Base-by-base conservation (phyloP, 2,797 vertebrate genomes). In the Eidolon dupreanum region DNA sequence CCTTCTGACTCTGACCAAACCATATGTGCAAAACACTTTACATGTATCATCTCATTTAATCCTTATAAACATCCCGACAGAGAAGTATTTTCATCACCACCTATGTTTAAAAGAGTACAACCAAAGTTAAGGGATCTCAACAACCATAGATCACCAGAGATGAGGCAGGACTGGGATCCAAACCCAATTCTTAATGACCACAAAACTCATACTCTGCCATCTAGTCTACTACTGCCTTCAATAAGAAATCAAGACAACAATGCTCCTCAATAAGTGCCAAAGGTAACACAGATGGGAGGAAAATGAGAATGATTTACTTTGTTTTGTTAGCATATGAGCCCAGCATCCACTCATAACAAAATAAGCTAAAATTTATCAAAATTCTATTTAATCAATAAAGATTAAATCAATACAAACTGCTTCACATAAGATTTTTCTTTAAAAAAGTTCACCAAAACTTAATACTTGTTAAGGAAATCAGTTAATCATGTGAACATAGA, bases 391-490 rank as follows among this genome's bases (percentile, higher is more conserved):
- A 28, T 85, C 63, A 71, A 57, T 66, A 89, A 90, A 75, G 46
- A 15, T 85, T 61, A 53, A 55, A 63, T 71, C 33, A 81, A 55
- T 61, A 78, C 12, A 79, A 55, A 85, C 19, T 36, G 19, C 55
- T 63, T 86, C 43, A 77, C 12, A 24, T 77, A 78, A 63, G 24
- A 78, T 55, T 90, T 94, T 85, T 79, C 36, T 70, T 22, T 46
- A 10, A 36, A 90, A 88, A 66, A 43, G 33, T 8, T 53, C 36
- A 71, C 31, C 31, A 70, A 77, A 78, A 41, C 26, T 84, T 70
- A 86, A 55, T 57, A 91, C 22, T 49, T 49, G 17, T 43, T 79
- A 91, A 90, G 43, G n/a, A 93, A 88, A 82, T 82, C 36, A 92
- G 46, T 55, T 38, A 57, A 59, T 38, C 31, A 36, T 16, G 28